phyloP scores from a whole-genome alignment of 2,797 vertebrate species.

The Thunnus albacares region DNA sequence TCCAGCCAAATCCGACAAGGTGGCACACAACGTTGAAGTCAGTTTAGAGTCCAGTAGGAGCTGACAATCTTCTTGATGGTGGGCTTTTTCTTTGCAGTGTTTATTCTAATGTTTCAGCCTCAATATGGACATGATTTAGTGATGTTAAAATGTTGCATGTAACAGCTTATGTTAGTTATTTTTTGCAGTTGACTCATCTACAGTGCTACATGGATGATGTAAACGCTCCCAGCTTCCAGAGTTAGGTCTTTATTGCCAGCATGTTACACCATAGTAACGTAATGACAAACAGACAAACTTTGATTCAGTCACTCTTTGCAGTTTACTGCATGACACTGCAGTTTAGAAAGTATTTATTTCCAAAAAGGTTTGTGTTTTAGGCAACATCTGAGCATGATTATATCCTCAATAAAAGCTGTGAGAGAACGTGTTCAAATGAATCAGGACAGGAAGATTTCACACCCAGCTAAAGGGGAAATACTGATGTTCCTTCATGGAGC shows the following conservation, averaged over 20 bases:
- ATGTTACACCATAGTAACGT: slow-evolving; percentile 55
- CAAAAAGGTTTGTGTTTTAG: background rate
- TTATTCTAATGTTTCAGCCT: slow-evolving; percentile 59
- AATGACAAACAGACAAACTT: slow-evolving; percentile 67
- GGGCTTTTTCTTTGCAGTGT: slow-evolving; percentile 33
- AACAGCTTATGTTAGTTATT: slow-evolving; percentile 62
- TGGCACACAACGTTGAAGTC: slow-evolving; percentile 24
- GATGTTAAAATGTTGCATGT: slow-evolving; percentile 49
- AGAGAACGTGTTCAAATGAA: background rate
- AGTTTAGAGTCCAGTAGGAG: slow-evolving; percentile 9
- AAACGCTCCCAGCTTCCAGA: slow-evolving; percentile 51
- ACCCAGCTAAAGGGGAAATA: background rate
- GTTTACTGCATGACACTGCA: slow-evolving; percentile 20
- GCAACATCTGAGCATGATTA: background rate
- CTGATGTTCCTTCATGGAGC: background rate
- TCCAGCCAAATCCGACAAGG: slow-evolving; percentile 36
- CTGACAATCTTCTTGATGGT: slow-evolving; percentile 48
- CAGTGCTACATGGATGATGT: slow-evolving; percentile 53
- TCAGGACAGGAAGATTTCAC: background rate
- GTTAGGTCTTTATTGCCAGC: slow-evolving; percentile 36
- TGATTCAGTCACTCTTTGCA: slow-evolving; percentile 10
- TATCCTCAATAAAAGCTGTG: background rate
- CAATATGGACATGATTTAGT: slow-evolving; percentile 61
- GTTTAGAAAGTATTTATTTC: slow-evolving; percentile 10
- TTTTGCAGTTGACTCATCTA: slow-evolving; percentile 58